A percentile compares a stretch with the other conserved stretches of the same genome.
Conservation (phyloP, 2,888 invertebrate species). For the Lobophora halterata region DNA sequence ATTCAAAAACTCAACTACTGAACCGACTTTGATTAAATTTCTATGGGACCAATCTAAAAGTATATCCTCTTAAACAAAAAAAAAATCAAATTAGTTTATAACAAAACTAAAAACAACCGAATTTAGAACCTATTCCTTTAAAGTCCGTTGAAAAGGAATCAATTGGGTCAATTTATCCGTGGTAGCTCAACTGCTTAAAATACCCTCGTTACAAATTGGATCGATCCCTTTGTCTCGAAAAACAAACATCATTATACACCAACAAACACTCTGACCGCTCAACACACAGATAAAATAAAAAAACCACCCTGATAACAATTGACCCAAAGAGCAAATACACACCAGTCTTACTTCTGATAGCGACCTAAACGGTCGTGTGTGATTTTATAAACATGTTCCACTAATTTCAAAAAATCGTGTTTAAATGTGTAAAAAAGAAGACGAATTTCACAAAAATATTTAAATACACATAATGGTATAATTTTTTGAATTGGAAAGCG, state of each 20-base stretch:
- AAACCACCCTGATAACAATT: constrained; percentile 11
- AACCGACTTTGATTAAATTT: no score
- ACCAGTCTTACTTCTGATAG: constrained; percentile 15
- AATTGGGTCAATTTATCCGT: constrained; percentile 1
- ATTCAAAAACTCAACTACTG: no score
- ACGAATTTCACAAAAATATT: not conserved
- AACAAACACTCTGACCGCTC: constrained; percentile 13
- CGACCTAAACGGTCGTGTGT: constrained; percentile 6
- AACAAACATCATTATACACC: constrained; percentile 15
- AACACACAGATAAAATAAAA: constrained; percentile 14
- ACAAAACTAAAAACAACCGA: no score
- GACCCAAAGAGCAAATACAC: constrained; percentile 9
- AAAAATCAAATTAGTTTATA: no score
- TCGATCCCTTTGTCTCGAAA: not conserved
- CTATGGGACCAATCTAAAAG: no score
- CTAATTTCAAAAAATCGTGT: no score
- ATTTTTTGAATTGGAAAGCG: constrained; percentile 20
- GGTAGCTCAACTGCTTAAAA: not conserved
- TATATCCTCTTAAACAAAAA: no score
- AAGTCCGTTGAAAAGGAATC: no score
- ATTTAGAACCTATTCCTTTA: no score
- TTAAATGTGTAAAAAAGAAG: constrained; percentile 4
- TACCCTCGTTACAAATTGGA: not conserved
- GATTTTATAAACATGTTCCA: no score
- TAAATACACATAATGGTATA: not conserved